Evolutionary conservation across 2,113 vertebrate species (phyloP).

Genomic region (Drymodes brunneopygia): DNA sequence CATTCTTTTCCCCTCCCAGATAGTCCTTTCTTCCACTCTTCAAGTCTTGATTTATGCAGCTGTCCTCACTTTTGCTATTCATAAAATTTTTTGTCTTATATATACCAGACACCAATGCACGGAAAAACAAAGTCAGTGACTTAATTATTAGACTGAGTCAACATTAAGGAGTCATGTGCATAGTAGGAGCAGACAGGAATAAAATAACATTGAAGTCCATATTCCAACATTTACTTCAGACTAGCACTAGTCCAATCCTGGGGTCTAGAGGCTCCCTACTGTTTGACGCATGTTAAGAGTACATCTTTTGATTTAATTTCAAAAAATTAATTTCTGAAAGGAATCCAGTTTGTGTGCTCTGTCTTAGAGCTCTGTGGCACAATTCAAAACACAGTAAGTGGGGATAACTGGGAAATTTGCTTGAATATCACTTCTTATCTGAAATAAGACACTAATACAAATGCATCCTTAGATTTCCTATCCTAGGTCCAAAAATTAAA

Average conservation of each 20-base stretch:
- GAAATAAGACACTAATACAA: background rate
- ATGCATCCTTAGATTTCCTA: background rate
- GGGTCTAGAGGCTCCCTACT: background rate
- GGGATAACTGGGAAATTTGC: background rate
- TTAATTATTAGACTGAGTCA: background rate
- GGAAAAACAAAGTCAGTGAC: background rate
- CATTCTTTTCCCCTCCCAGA: accelerated
- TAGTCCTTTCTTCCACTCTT: background rate
- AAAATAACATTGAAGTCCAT: background rate
- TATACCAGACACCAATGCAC: background rate
- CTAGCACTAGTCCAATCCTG: background rate
- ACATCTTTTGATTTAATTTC: background rate
- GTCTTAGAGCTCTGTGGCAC: background rate
- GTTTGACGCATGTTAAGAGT: accelerated
- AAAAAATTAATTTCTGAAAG: background rate
- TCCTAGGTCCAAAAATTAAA: background rate
- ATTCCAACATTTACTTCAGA: background rate
- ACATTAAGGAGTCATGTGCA: background rate
- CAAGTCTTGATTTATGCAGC: background rate
- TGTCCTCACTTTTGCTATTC: background rate
- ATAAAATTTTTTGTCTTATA: background rate
- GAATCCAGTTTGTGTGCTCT: background rate
- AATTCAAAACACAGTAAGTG: background rate
- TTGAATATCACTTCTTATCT: background rate
- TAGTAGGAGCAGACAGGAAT: background rate